Conservation (phyloP, 64 coral and sea anemone species). For the Porites australiensis region DNA sequence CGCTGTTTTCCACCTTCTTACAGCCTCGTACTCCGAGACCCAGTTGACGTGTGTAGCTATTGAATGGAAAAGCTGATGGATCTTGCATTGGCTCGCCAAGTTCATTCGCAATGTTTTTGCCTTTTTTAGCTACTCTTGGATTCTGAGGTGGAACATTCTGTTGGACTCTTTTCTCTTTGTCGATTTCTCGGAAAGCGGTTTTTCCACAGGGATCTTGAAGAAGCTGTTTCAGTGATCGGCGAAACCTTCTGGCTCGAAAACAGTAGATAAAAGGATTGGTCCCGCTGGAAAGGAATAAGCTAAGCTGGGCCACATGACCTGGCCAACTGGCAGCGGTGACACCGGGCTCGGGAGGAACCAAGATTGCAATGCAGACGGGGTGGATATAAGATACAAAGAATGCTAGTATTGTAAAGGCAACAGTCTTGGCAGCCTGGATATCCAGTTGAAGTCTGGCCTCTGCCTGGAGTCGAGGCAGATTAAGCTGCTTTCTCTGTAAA, state of each 20-base stretch:
- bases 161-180: neutral
- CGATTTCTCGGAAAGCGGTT: neutral
- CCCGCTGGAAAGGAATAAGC: neutral
- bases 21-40: too few relatives aligned
- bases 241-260: slow-evolving; percentile 28
- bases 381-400: neutral
- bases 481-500: neutral
- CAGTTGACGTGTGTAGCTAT: too few relatives aligned
- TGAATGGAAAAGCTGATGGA: too few relatives aligned
- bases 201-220: neutral
- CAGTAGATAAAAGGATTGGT: slow-evolving; percentile 2
- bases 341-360: neutral
- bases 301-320: neutral
- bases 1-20: too few relatives aligned
- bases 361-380: neutral
- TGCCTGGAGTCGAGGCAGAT: neutral
- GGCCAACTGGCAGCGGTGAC: neutral
- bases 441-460: neutral
- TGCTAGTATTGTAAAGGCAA: neutral
- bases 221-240: slow-evolving; percentile 14
- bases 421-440: neutral
- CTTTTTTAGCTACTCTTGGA: too few relatives aligned
- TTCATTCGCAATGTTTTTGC: too few relatives aligned
- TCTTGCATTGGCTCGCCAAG: too few relatives aligned
- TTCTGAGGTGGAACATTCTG: too few relatives aligned